Evolutionary conservation across 2,888 invertebrate genomes (phyloP).

Genomic region (Leucoma salicis): DNA sequence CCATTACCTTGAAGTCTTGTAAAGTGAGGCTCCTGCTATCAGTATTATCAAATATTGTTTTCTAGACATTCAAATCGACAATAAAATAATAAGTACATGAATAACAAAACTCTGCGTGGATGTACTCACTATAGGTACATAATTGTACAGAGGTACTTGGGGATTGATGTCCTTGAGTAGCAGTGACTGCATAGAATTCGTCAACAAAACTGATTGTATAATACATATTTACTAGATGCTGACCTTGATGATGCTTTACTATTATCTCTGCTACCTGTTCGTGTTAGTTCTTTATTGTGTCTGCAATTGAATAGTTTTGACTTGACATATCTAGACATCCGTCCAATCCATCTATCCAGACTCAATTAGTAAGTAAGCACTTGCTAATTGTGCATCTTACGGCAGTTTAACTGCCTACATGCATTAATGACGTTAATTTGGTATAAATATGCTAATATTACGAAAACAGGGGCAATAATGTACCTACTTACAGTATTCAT

Average conservation of each 20-base stretch:
- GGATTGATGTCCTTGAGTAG: conserved; percentile 3
- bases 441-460: conserved; percentile 10
- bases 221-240: conserved; percentile 2
- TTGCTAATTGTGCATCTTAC: conserved; percentile 23
- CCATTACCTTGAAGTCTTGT: conserved; percentile 18
- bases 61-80: background rate
- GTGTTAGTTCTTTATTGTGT: conserved; percentile 13
- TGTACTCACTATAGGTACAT: no score
- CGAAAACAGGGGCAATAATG: background rate
- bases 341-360: no score
- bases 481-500: conserved; percentile 5
- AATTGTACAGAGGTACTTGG: background rate
- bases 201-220: conserved; percentile 6
- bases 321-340: conserved; percentile 28
- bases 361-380: no score
- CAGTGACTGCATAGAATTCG: conserved; percentile 5
- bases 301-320: conserved; percentile 23
- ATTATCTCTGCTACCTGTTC: conserved; percentile 23
- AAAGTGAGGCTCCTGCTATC: background rate
- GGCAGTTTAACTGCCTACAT: conserved; percentile 4
- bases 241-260: background rate
- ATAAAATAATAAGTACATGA: no score
- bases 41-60: background rate
- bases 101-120: background rate
- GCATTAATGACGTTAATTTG: conserved; percentile 2